Evolutionary conservation across 2,888 invertebrate genomes (phyloP).

Genomic region (Gortyna flavago): DNA sequence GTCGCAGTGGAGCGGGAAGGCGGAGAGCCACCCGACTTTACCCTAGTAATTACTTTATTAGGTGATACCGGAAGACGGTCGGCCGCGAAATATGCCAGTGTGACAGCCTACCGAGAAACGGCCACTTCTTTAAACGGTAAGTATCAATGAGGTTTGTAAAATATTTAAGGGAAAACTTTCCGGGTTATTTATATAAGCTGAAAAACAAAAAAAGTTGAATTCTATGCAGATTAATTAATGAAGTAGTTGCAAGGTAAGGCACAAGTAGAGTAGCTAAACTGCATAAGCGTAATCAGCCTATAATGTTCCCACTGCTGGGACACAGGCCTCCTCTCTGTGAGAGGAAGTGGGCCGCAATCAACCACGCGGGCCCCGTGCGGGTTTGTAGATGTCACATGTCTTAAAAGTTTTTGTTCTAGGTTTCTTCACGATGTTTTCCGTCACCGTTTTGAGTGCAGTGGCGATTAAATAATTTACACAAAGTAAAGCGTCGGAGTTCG

Average conservation of each 20-base stretch:
- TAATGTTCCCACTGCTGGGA: neutral
- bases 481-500: neutral
- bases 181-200: neutral
- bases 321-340: neutral
- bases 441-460: neutral
- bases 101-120: constrained; percentile 67
- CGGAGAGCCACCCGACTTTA: constrained; percentile 57
- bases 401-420: neutral
- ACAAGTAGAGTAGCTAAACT: neutral
- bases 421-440: neutral
- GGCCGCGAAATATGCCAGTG: constrained; percentile 73
- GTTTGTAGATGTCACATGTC: too few relatives aligned
- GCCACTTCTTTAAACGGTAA: constrained; percentile 54
- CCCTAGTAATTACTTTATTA: constrained; percentile 84
- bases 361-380: neutral
- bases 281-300: neutral
- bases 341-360: neutral
- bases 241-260: neutral
- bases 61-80: constrained; percentile 77
- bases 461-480: neutral
- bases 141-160: constrained; percentile 47
- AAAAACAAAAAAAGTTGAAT: neutral
- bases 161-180: constrained; percentile 24
- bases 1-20: constrained; percentile 56
- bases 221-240: neutral